Evolutionary conservation across 1,140 invertebrate species (phyloP).

Genomic region (Calephelis nemesis): DNA sequence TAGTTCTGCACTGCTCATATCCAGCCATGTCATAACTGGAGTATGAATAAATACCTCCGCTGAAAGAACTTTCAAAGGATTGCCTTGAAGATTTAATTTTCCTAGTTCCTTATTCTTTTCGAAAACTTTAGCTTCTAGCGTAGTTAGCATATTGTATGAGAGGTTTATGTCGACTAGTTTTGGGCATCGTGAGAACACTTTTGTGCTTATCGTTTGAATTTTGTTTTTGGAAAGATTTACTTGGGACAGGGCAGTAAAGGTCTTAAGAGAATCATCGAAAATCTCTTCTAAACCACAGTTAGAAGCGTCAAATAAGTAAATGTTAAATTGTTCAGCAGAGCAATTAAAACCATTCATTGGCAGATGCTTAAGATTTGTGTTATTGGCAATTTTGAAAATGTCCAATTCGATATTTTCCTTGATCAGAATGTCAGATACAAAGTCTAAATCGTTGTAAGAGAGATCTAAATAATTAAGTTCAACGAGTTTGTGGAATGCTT

Average conservation of each 20-base stretch:
- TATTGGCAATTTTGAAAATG: slow-evolving; percentile 83
- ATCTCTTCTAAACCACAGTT: slow-evolving; percentile 83
- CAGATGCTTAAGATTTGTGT: slow-evolving; percentile 81
- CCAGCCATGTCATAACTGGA: slow-evolving; percentile 69
- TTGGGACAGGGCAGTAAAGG: slow-evolving; percentile 82
- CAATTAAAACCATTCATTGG: slow-evolving; percentile 81
- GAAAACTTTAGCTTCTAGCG: slow-evolving; percentile 82
- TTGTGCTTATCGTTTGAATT: slow-evolving; percentile 73
- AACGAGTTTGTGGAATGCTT: slow-evolving; percentile 82
- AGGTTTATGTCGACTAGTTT: slow-evolving; percentile 84
- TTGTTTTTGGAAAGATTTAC: slow-evolving; percentile 84
- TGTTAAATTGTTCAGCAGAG: slow-evolving; percentile 80
- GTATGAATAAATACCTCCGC: slow-evolving; percentile 82
- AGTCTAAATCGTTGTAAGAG: slow-evolving; percentile 83
- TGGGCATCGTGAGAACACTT: slow-evolving; percentile 75
- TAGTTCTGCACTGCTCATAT: slow-evolving; percentile 84
- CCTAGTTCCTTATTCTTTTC: slow-evolving; percentile 80
- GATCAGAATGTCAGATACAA: slow-evolving; percentile 82
- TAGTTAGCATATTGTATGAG: slow-evolving; percentile 82
- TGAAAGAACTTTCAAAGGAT: slow-evolving; percentile 83
- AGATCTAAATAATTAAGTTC: slow-evolving; percentile 84
- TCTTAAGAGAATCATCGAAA: slow-evolving; percentile 81
- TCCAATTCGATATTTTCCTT: slow-evolving; percentile 84
- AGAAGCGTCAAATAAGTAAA: slow-evolving; percentile 84
- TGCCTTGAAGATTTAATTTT: slow-evolving; percentile 85